Evolutionary conservation across 2,888 invertebrate genomes (phyloP).

Genomic region (Pterostichus madidus): DNA sequence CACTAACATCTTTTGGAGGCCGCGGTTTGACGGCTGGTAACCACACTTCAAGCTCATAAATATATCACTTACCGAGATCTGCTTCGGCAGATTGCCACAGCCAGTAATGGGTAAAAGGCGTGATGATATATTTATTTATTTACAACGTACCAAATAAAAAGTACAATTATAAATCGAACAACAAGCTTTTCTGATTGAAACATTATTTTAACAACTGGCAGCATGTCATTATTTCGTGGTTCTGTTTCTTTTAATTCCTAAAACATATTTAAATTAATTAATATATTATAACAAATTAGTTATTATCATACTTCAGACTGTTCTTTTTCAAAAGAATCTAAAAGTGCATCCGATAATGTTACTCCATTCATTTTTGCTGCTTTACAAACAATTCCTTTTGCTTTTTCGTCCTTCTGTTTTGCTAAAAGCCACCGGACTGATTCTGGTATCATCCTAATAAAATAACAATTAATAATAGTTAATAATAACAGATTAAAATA

Average conservation of each 20-base stretch:
- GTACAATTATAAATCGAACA: conserved; percentile 76
- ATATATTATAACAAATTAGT: not conserved
- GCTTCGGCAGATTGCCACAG: no score
- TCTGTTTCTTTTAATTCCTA: conserved; percentile 45
- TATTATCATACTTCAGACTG: conserved; percentile 63
- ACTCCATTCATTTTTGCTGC: conserved; percentile 81
- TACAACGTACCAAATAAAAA: conserved; percentile 78
- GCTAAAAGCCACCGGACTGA: conserved; percentile 84
- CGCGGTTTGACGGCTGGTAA: no score
- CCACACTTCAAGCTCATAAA: no score
- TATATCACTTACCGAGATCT: no score
- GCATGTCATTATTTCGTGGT: conserved; percentile 72
- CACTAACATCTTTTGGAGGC: no score
- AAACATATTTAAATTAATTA: conserved; percentile 47
- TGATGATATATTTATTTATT: no score
- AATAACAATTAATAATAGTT: conserved; percentile 3
- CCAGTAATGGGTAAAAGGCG: no score
- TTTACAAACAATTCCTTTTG: conserved; percentile 79
- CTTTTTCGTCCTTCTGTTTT: conserved; percentile 79
- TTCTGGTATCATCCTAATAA: conserved; percentile 81
- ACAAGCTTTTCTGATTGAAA: conserved; percentile 77
- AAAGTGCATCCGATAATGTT: conserved; percentile 76
- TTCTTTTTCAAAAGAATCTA: conserved; percentile 76
- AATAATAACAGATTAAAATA: not conserved
- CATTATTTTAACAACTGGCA: conserved; percentile 76